phyloP scores from a whole-genome alignment of 2,888 invertebrate genomes.

The Volucella zonaria region DNA sequence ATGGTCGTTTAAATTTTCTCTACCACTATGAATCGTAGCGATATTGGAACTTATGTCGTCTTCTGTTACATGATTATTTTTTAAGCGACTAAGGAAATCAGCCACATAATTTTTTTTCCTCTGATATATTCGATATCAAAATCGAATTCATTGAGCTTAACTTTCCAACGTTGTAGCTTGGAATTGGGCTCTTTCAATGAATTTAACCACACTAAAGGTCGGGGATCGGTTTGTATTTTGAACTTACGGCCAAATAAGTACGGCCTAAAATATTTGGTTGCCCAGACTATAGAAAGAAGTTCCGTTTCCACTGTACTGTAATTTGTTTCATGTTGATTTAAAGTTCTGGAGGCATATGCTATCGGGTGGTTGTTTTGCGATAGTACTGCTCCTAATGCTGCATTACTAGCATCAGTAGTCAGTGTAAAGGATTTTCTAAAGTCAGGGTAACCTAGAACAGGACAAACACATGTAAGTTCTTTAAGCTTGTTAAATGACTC shows the following conservation, averaged over 20 bases:
- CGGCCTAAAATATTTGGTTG: not conserved
- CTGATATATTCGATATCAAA: conserved; percentile 64
- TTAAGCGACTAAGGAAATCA: conserved; percentile 71
- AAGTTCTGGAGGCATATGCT: conserved; percentile 46
- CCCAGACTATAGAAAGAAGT: conserved; percentile 50
- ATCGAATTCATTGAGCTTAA: conserved; percentile 63
- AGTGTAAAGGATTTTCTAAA: too few species aligned
- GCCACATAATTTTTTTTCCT: conserved; percentile 66
- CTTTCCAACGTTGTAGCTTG: conserved; percentile 44
- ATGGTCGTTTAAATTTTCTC: too few species aligned
- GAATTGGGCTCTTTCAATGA: conserved; percentile 24
- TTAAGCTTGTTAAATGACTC: too few species aligned
- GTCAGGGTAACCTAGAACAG: too few species aligned
- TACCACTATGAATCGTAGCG: too few species aligned
- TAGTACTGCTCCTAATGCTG: conserved; percentile 1
- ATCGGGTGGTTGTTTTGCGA: too few species aligned
- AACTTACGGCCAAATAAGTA: conserved; percentile 71
- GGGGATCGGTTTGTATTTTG: conserved; percentile 79
- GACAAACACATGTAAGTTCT: too few species aligned
- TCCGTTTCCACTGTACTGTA: conserved; percentile 76
- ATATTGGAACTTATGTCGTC: not conserved
- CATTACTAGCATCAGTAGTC: conserved; percentile 36
- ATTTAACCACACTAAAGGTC: conserved; percentile 79
- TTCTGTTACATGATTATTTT: conserved; percentile 5
- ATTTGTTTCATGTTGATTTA: conserved; percentile 66